Evolutionary conservation across 2,888 invertebrate genomes (phyloP).

Genomic region (Malacosoma neustria): DNA sequence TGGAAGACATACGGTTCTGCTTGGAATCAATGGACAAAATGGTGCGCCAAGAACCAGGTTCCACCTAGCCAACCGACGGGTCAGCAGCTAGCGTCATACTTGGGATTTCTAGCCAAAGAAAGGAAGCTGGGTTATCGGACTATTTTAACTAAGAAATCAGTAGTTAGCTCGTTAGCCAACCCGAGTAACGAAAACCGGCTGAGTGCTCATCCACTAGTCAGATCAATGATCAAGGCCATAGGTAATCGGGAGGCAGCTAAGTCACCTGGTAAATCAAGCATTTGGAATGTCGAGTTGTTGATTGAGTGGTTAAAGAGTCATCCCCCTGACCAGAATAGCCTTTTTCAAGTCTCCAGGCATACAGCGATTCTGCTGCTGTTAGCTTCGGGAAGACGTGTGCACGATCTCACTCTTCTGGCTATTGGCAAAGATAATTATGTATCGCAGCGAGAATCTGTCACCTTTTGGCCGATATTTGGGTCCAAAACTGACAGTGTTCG

Average conservation of each 20-base stretch:
- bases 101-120: slow-evolving; percentile 6
- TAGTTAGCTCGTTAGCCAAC: slow-evolving; percentile 7
- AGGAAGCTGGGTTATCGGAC: slow-evolving; percentile 9
- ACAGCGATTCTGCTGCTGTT: slow-evolving; percentile 10
- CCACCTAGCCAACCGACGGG: slow-evolving; percentile 1
- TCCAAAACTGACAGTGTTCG: slow-evolving; percentile 14
- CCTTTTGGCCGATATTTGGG: slow-evolving; percentile 14
- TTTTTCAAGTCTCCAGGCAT: slow-evolving; percentile 12
- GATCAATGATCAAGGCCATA: slow-evolving; percentile 5
- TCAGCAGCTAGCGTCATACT: slow-evolving; percentile 4
- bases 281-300: slow-evolving; percentile 6
- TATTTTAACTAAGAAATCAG: slow-evolving; percentile 12
- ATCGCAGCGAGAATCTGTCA: slow-evolving; percentile 2
- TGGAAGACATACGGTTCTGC: slow-evolving; percentile 9
- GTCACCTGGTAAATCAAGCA: not conserved
- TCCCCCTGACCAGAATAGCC: slow-evolving; percentile 1
- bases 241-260: no score
- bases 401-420: slow-evolving; percentile 15
- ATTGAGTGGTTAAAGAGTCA: slow-evolving; percentile 1
- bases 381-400: slow-evolving; percentile 14
- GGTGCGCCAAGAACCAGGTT: slow-evolving; percentile 3
- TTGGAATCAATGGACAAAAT: slow-evolving; percentile 10
- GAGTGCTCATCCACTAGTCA: slow-evolving; percentile 6
- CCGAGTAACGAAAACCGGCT: slow-evolving; percentile 1
- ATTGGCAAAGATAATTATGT: slow-evolving; percentile 1